A percentile compares a stretch with the other conserved stretches of the same genome.
Evolutionary conservation across 2,888 invertebrate species (phyloP).

Genomic region (Prosapia bicincta): DNA sequence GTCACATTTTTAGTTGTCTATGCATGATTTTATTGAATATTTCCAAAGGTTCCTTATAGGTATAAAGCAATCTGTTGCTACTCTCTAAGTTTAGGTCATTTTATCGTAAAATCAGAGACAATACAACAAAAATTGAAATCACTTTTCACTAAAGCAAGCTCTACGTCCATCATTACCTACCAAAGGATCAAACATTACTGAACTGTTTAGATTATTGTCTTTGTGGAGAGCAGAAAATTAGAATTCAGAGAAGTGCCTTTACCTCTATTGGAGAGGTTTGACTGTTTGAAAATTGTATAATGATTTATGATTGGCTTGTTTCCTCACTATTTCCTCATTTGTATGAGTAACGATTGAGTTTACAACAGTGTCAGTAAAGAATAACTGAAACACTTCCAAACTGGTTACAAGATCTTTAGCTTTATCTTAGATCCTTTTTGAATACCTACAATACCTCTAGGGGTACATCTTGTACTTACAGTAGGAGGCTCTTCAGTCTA

Average conservation of each 20-base stretch:
- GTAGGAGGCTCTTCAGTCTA: constrained; percentile 13
- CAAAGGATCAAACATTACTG: too few species aligned
- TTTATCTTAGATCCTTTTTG: not conserved
- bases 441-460: not conserved
- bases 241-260: constrained; percentile 1
- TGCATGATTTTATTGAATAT: too few species aligned
- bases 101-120: too few species aligned
- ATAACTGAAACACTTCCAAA: constrained; percentile 6
- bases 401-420: not conserved
- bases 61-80: too few species aligned
- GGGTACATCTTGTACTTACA: not conserved
- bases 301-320: constrained; percentile 1
- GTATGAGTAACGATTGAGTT: not conserved
- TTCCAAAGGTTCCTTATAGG: too few species aligned
- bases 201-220: constrained; percentile 5
- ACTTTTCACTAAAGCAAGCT: too few species aligned
- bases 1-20: too few species aligned
- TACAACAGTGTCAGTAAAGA: not conserved
- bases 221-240: constrained; percentile 14
- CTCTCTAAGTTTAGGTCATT: too few species aligned
- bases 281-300: not conserved
- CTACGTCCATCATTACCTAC: too few species aligned
- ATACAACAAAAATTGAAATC: too few species aligned
- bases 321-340: constrained; percentile 7
- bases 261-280: constrained; percentile 3